phyloP scores from a whole-genome alignment of 1,140 invertebrate species.

The Octopus sinensis region DNA sequence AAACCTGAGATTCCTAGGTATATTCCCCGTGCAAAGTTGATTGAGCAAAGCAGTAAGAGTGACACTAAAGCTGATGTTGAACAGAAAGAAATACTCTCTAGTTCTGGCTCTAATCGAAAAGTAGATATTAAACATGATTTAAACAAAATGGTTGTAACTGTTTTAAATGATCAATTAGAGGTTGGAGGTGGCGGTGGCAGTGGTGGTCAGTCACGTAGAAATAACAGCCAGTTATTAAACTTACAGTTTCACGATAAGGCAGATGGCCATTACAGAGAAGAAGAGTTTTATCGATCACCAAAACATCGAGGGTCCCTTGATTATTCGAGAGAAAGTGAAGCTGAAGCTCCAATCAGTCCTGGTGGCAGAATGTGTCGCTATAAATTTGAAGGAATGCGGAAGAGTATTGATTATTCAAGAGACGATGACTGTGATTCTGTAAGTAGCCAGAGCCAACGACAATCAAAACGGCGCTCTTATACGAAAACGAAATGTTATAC shows the following conservation, averaged over 20 bases:
- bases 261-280: background rate
- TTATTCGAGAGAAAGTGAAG: background rate
- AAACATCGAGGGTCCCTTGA: background rate
- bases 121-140: slow-evolving; percentile 26
- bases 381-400: slow-evolving; percentile 20
- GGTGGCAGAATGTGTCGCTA: slow-evolving; percentile 9
- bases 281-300: background rate
- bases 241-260: background rate
- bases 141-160: slow-evolving; percentile 22
- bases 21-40: slow-evolving; percentile 42
- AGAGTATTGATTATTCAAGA: slow-evolving; percentile 11
- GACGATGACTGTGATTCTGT: slow-evolving; percentile 13
- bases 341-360: background rate
- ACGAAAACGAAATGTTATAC: slow-evolving; percentile 30
- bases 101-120: slow-evolving; percentile 19
- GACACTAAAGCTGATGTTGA: slow-evolving; percentile 13
- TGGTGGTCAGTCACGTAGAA: background rate
- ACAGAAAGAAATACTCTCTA: background rate
- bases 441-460: slow-evolving; percentile 19
- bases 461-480: slow-evolving; percentile 18
- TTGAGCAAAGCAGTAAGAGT: slow-evolving; percentile 31
- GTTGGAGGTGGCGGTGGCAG: background rate
- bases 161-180: slow-evolving; percentile 19
- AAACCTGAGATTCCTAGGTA: slow-evolving; percentile 50
- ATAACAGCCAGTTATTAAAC: background rate